A percentile compares a stretch with the other conserved stretches of the same genome.
Evolutionary conservation across 1,140 invertebrate genomes (phyloP).

Genomic region (Aphaenogaster floridana): DNA sequence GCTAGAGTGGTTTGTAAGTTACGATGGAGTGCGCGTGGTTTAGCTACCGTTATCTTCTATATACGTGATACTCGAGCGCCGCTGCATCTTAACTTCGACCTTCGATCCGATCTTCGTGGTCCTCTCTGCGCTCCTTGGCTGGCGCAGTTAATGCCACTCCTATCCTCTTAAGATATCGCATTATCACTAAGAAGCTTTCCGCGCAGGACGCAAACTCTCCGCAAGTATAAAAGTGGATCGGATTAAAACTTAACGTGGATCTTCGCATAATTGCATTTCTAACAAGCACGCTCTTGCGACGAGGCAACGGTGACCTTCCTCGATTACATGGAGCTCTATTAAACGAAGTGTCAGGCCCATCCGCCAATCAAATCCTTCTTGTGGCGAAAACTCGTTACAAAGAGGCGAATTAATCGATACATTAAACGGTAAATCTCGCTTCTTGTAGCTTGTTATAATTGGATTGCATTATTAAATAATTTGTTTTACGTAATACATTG

Average conservation of each 20-base stretch:
- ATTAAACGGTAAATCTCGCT: background rate
- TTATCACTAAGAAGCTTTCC: constrained; percentile 82
- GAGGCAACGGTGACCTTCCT: constrained; percentile 33
- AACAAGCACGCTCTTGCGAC: constrained; percentile 50
- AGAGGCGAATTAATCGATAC: constrained; percentile 15
- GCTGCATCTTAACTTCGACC: constrained; percentile 65
- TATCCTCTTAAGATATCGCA: constrained; percentile 82
- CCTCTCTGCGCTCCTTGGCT: constrained; percentile 40
- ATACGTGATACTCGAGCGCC: constrained; percentile 36
- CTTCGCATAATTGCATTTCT: constrained; percentile 79
- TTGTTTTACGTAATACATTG: background rate
- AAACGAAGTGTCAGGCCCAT: constrained; percentile 6
- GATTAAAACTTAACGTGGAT: constrained; percentile 82
- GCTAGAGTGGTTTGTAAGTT: constrained; percentile 74
- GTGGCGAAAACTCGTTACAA: constrained; percentile 40
- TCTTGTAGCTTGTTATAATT: background rate
- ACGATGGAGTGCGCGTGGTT: constrained; percentile 58
- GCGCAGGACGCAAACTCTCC: constrained; percentile 77
- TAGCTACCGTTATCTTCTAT: constrained; percentile 65
- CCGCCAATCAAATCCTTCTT: constrained; percentile 15
- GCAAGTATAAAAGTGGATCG: constrained; percentile 79
- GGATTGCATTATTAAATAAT: background rate
- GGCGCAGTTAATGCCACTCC: constrained; percentile 78
- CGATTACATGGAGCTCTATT: constrained; percentile 57
- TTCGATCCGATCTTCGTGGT: constrained; percentile 64